Evolutionary conservation across 2,113 vertebrate species (phyloP).

Genomic region (Galbula dea): DNA sequence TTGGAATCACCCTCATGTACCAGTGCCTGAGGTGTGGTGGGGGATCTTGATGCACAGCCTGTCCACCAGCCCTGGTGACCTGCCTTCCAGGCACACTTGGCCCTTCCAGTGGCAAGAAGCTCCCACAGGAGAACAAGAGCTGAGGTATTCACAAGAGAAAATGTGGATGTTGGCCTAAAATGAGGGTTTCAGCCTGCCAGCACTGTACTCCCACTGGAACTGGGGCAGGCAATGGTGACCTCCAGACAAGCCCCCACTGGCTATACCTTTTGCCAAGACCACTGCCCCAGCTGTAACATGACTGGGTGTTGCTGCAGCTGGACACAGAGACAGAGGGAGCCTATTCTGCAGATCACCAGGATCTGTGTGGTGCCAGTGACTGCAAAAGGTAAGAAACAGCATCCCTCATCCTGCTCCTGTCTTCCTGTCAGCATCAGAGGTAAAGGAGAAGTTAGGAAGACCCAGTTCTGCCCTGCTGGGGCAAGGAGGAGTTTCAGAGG

Average conservation of each 20-base stretch:
- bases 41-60: background rate
- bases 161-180: background rate
- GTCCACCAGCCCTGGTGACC: background rate
- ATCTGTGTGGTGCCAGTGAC: background rate
- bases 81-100: rapidly evolving
- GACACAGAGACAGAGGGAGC: background rate
- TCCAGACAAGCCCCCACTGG: background rate
- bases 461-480: background rate
- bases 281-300: rapidly evolving
- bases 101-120: rapidly evolving
- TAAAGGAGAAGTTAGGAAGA: slow-evolving; percentile 29
- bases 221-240: rapidly evolving
- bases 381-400: background rate
- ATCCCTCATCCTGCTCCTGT: background rate
- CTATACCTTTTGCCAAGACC: background rate
- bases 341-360: background rate
- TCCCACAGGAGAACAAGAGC: background rate
- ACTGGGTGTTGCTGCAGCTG: background rate
- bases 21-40: background rate
- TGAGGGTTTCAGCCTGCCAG: background rate
- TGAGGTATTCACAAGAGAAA: background rate
- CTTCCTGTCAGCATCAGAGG: background rate
- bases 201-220: background rate
- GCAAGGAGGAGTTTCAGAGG: background rate
- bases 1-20: background rate